Evolutionary conservation across 2,888 invertebrate species (phyloP).

Genomic region (Cylindroiulus punctatus): DNA sequence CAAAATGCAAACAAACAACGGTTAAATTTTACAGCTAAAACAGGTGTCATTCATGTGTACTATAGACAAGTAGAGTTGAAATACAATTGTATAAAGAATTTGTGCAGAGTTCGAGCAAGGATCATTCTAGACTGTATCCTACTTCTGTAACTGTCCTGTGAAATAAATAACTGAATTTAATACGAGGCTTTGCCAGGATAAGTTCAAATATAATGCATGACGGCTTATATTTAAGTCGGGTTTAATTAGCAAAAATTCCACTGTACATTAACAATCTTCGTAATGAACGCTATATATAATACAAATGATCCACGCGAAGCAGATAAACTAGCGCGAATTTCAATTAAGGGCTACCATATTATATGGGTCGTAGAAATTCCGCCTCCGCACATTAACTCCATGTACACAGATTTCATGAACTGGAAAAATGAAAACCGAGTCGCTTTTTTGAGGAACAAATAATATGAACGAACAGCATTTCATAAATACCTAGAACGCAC

Average conservation of each 20-base stretch:
- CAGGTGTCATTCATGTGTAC: too few relatives aligned
- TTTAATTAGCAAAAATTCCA: slow-evolving; percentile 45
- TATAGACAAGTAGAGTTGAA: too few relatives aligned
- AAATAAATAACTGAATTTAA: too few relatives aligned
- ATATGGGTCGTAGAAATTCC: background rate
- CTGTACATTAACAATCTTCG: slow-evolving; percentile 28
- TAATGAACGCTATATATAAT: slow-evolving; percentile 26
- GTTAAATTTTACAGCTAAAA: too few relatives aligned
- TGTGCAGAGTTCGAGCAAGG: too few relatives aligned
- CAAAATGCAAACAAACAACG: too few relatives aligned
- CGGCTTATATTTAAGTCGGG: background rate
- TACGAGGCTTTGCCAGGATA: too few relatives aligned
- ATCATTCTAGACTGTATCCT: too few relatives aligned
- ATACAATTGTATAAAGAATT: too few relatives aligned
- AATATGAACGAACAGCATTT: slow-evolving; percentile 18
- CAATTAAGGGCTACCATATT: background rate
- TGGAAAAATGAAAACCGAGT: background rate
- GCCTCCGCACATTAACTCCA: slow-evolving; percentile 4
- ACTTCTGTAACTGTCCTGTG: too few relatives aligned
- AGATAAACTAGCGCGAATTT: background rate
- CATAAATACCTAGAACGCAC: background rate
- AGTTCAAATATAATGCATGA: background rate
- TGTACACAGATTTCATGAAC: background rate
- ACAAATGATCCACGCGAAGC: background rate
- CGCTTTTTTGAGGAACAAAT: background rate